Conservation (phyloP, 30 jellyfish, hydroid and myxozoan species). For the Aurelia sp. region DNA sequence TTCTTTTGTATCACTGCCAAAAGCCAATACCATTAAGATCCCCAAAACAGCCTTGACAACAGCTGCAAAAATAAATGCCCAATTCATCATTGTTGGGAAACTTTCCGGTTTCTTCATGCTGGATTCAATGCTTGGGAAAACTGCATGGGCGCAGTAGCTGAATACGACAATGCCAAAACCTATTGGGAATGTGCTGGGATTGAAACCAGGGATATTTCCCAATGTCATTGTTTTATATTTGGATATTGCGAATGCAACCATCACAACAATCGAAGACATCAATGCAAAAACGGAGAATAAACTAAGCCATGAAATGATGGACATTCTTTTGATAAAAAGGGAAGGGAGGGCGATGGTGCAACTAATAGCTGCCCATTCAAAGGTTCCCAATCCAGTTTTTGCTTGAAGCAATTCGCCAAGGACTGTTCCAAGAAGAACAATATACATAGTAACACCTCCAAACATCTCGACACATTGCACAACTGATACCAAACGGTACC, state of each 20-base stretch:
- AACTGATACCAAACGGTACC: slow-evolving; percentile 61
- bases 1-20: slow-evolving; percentile 79
- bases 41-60: slow-evolving; percentile 83
- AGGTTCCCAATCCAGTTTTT: slow-evolving; percentile 75
- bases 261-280: slow-evolving; percentile 78
- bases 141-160: slow-evolving; percentile 98
- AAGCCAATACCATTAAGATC: slow-evolving; percentile 88
- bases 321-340: slow-evolving; percentile 85
- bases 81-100: slow-evolving; percentile 84
- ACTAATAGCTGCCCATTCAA: slow-evolving; percentile 94
- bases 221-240: slow-evolving; percentile 75
- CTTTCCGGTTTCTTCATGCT: slow-evolving; percentile 90
- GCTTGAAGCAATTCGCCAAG: slow-evolving; percentile 78
- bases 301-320: slow-evolving; percentile 94
- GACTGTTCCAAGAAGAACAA: slow-evolving; percentile 84
- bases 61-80: slow-evolving; percentile 93
- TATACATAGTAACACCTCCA: slow-evolving; percentile 94
- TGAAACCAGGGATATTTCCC: slow-evolving; percentile 80
- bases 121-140: slow-evolving; percentile 94
- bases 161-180: slow-evolving; percentile 96
- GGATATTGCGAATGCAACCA: slow-evolving; percentile 80
- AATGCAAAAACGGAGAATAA: slow-evolving; percentile 89
- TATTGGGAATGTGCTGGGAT: slow-evolving; percentile 90
- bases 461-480: slow-evolving; percentile 90
- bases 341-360: slow-evolving; percentile 84